Evolutionary conservation across 2,113 vertebrate genomes (phyloP).

Genomic region (Pseudorectes ferrugineus): DNA sequence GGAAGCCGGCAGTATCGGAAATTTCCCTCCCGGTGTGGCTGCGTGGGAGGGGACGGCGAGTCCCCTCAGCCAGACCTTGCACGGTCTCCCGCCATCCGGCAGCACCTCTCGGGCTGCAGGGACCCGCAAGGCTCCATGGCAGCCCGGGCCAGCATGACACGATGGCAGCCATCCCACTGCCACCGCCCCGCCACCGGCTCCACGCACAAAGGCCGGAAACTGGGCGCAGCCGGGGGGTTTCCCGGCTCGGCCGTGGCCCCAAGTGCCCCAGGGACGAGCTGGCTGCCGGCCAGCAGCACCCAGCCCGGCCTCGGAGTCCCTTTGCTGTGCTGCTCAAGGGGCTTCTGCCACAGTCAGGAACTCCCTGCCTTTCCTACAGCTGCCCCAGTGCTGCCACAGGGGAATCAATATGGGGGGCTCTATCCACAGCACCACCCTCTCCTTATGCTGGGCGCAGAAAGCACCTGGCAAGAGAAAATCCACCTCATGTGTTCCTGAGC

Average conservation of each 20-base stretch:
- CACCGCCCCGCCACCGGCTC: background rate
- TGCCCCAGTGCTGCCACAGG: accelerated
- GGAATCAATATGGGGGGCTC: background rate
- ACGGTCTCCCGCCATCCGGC: background rate
- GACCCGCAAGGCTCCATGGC: accelerated
- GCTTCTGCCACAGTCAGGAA: background rate
- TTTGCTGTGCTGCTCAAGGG: background rate
- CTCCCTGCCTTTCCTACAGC: background rate
- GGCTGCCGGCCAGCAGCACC: background rate
- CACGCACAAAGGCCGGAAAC: constrained; percentile 29
- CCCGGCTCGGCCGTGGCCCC: background rate
- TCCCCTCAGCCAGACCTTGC: background rate
- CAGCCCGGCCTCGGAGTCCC: background rate
- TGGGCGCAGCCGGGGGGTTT: background rate
- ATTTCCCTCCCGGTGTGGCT: background rate
- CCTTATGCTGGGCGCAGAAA: accelerated
- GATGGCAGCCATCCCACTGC: background rate
- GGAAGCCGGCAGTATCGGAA: background rate
- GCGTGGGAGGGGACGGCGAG: background rate
- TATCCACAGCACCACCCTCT: accelerated
- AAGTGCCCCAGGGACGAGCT: background rate
- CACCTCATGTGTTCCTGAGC: accelerated
- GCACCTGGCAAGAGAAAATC: background rate
- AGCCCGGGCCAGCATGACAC: background rate
- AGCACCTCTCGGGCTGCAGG: background rate